Percentiles rank a stretch among this genome's conserved stretches.
phyloP scores from a whole-genome alignment of 2,888 invertebrate species.

The Drosophila leonis region DNA sequence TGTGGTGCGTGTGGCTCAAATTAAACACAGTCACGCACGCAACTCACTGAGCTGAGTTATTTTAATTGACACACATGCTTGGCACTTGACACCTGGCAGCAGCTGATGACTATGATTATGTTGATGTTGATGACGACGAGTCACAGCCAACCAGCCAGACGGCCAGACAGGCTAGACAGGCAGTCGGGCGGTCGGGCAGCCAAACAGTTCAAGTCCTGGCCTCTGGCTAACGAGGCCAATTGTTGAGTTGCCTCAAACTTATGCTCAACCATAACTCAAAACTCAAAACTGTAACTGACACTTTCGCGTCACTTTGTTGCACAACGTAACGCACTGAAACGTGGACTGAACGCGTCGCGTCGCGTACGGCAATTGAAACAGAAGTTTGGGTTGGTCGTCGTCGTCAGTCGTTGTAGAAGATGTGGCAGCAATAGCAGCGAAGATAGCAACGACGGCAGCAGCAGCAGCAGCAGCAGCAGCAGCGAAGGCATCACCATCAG shows the following conservation, averaged over 20 bases:
- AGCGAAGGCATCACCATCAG: slow-evolving; percentile 30
- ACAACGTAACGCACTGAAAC: slow-evolving; percentile 62
- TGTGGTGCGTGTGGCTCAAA: slow-evolving; percentile 48
- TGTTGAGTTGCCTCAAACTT: slow-evolving; percentile 25
- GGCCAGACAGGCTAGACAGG: slow-evolving; percentile 1
- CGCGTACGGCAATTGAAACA: slow-evolving; percentile 46
- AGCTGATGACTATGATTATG: slow-evolving; percentile 37
- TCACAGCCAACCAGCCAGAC: slow-evolving; percentile 9
- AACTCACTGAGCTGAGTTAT: slow-evolving; percentile 70
- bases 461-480: slow-evolving; percentile 23
- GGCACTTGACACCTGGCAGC: slow-evolving; percentile 67
- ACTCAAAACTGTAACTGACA: slow-evolving; percentile 16
- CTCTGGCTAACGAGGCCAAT: slow-evolving; percentile 55
- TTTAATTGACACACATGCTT: slow-evolving; percentile 76
- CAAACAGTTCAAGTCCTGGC: slow-evolving; percentile 16
- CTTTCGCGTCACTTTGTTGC: slow-evolving; percentile 57
- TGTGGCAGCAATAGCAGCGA: slow-evolving; percentile 17
- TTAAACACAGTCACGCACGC: slow-evolving; percentile 72
- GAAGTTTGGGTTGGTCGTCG: slow-evolving; percentile 53
- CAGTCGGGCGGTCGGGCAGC: slow-evolving; percentile 12
- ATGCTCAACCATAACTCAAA: slow-evolving; percentile 17
- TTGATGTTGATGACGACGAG: slow-evolving; percentile 29
- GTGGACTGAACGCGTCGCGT: slow-evolving; percentile 69
- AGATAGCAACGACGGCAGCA: slow-evolving; percentile 19
- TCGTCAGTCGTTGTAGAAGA: slow-evolving; percentile 31